Evolutionary conservation across 1,140 invertebrate species (phyloP), one percentile per base, ranked within the genome.

Genomic region (Campoletis sonorensis): DNA sequence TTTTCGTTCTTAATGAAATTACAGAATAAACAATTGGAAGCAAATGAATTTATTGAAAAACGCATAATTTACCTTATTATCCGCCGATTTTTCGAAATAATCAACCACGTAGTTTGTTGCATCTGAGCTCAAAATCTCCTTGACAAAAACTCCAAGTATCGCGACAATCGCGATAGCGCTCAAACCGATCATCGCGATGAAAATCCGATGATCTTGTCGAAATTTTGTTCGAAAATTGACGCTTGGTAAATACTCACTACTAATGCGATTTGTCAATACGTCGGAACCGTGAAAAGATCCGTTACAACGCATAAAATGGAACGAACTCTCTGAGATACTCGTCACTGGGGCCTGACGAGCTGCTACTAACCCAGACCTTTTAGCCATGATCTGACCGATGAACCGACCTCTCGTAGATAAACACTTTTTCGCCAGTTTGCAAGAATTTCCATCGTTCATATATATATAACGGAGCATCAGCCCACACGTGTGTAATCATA

Each of bases 1-100:
- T 5, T 7, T 5, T 7, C 7, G 18, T 8, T 58, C 21, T 58
- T 58, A 10, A 58, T 11, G 4, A 67, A 67, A 67, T 8, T 21
- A 58, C 10, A 4, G 13, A 67, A 67, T 33, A 33, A 33, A 33
- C 2, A 2, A 33, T 33, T 21, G 1, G 21, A 23, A 58, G 5
- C 54, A 10, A 4, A 58, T 21, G 10, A 7, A n/a, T 58, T 21
- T 49, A 8, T 68, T n/a, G 30, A 54, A 64, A 64, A 64, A 3
- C 21, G 23, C 10, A 58, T 27, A 58, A 76, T 84, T 54, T 73
- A 86, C 86, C 84, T 83, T 81, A 84, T 84, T 86, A 79, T 67
- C 83, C 27, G 71, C 76, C 1, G 86, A 76, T 51, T 80, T 84
- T 58, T 86, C 84, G 21, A 87, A 87, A 33, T 87, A 87, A 76